Evolutionary conservation across 2,113 vertebrate species (phyloP).

Genomic region (Baryphthengus martii): DNA sequence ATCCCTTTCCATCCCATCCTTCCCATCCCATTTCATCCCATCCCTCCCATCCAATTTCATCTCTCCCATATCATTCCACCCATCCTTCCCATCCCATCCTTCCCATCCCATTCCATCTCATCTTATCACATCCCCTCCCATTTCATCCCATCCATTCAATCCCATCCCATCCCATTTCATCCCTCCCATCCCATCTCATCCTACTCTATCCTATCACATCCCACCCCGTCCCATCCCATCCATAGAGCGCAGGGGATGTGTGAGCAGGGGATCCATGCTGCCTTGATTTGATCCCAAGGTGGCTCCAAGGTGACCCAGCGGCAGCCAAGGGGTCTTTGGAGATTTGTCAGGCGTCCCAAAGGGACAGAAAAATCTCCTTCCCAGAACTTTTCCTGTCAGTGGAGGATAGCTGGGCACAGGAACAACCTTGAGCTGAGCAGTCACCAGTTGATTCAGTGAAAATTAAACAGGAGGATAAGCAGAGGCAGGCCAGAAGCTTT

Average conservation of each 20-base stretch:
- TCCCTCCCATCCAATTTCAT: background rate
- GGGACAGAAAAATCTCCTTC: background rate
- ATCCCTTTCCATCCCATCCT: no score
- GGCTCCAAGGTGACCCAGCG: no score
- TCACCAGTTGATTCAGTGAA: background rate
- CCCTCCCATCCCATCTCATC: no score
- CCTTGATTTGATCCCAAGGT: rapidly evolving
- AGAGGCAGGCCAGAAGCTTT: background rate
- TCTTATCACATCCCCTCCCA: no score
- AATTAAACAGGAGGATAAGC: background rate
- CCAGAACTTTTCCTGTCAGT: background rate
- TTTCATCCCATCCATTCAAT: background rate
- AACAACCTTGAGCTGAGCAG: background rate
- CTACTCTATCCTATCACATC: no score
- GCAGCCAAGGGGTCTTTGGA: background rate
- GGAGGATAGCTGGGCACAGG: background rate
- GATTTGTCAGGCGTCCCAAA: background rate
- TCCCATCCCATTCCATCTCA: no score
- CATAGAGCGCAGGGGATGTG: background rate
- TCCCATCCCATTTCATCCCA: no score
- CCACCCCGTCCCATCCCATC: background rate
- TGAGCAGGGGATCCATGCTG: rapidly evolving
- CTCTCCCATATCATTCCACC: no score
- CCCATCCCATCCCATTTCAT: no score
- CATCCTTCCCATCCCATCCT: no score